Evolutionary conservation across 37 sponge, comb jelly and placozoan species (phyloP).

Genomic region (Tethya wilhelma): DNA sequence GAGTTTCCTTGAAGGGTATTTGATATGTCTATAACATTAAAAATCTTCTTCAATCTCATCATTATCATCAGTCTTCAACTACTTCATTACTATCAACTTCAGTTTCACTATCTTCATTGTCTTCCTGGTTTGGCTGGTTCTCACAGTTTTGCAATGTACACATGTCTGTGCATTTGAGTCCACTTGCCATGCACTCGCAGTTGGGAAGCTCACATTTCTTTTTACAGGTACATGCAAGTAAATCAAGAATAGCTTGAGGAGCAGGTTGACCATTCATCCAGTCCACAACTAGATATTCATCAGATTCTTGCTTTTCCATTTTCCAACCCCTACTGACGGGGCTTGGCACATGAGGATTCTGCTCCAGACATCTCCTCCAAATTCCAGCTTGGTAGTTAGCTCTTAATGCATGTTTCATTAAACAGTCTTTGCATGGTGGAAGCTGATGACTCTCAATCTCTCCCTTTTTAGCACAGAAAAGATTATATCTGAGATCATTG

Average conservation of each 20-base stretch:
- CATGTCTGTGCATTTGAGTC: conserved; percentile 8
- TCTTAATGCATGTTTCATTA: conserved; percentile 3
- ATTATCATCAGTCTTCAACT: too few species aligned
- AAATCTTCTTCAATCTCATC: too few species aligned
- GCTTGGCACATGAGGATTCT: conserved; percentile 1
- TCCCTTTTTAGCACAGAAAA: background rate
- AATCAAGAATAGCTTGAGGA: conserved; percentile 5
- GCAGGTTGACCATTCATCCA: conserved; percentile 10
- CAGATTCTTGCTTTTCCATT: conserved; percentile 13
- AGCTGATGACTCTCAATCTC: conserved; percentile 11
- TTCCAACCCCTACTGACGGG: conserved; percentile 2
- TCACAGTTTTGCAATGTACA: background rate
- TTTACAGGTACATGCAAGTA: conserved; percentile 7
- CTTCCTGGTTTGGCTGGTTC: too few species aligned
- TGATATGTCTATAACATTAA: too few species aligned
- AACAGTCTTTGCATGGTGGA: conserved; percentile 13
- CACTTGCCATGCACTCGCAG: conserved; percentile 17
- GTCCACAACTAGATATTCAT: background rate
- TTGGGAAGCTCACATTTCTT: background rate
- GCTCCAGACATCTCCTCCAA: conserved; percentile 3
- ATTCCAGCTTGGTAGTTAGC: conserved; percentile 13
- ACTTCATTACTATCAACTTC: too few species aligned
- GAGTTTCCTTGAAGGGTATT: too few species aligned
- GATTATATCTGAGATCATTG: background rate
- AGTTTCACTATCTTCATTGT: too few species aligned